Conservation (phyloP, 2,888 invertebrate genomes). For the Amiota communis region DNA sequence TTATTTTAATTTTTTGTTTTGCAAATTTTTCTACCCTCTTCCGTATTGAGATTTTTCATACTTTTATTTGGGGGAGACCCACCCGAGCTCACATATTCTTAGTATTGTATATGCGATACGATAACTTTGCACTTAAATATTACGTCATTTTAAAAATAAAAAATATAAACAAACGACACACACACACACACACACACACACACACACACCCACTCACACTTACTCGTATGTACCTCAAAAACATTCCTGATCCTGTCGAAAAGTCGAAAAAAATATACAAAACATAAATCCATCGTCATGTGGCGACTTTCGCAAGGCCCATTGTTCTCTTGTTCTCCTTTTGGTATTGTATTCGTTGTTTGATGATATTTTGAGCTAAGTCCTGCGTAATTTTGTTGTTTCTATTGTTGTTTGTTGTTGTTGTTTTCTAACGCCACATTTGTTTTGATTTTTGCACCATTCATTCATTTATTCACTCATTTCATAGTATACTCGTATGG, state of each 20-base stretch:
- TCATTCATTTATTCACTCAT: neutral
- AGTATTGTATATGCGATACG: neutral
- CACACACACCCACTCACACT: no score
- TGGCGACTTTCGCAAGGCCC: constrained; percentile 18
- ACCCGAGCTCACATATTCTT: neutral
- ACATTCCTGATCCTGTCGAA: no score
- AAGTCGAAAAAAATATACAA: no score
- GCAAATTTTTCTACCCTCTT: no score
- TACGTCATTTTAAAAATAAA: constrained; percentile 28
- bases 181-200: no score
- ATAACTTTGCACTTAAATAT: constrained; percentile 38
- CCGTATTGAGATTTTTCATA: no score
- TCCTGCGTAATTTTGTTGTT: constrained; percentile 5
- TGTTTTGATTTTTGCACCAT: constrained; percentile 27
- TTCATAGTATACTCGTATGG: no score
- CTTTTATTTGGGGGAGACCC: neutral
- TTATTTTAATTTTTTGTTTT: neutral
- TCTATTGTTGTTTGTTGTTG: constrained; percentile 6
- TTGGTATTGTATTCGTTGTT: neutral
- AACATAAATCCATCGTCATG: neutral
- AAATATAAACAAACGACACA: no score
- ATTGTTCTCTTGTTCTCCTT: neutral
- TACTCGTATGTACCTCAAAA: no score
- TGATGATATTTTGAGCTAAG: neutral
- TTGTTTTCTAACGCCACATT: constrained; percentile 29